Evolutionary conservation across 2,888 invertebrate genomes (phyloP).

Genomic region (Leucophenga montana): DNA sequence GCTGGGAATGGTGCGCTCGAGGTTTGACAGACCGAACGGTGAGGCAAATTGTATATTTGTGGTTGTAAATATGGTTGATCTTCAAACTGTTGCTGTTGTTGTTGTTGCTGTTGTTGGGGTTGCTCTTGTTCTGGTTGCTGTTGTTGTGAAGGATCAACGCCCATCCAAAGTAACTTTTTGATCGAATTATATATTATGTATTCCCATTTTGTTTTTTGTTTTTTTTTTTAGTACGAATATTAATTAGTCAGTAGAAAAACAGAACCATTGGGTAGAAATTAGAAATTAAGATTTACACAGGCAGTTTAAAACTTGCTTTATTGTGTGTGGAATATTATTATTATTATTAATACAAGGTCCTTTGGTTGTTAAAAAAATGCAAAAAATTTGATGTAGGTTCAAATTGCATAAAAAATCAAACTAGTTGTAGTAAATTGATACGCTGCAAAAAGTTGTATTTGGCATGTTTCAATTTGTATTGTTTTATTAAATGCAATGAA

Average conservation of each 20-base stretch:
- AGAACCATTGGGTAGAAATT: background rate
- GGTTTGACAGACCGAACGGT: slow-evolving; percentile 69
- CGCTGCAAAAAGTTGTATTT: too few relatives aligned
- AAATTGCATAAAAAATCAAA: slow-evolving; percentile 1
- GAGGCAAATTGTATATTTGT: slow-evolving; percentile 39
- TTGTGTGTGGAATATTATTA: too few relatives aligned
- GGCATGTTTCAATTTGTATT: too few relatives aligned
- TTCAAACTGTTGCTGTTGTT: slow-evolving; percentile 19
- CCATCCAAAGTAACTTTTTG: slow-evolving; percentile 70
- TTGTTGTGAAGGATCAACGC: slow-evolving; percentile 59
- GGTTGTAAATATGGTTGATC: slow-evolving; percentile 43
- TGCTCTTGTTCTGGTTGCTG: slow-evolving; percentile 43
- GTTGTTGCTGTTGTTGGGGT: slow-evolving; percentile 43
- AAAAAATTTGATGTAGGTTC: background rate
- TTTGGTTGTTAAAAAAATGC: background rate
- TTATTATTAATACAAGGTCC: background rate
- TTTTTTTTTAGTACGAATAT: slow-evolving; percentile 28
- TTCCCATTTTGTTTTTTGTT: slow-evolving; percentile 24
- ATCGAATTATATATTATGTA: slow-evolving; percentile 22
- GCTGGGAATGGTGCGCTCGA: slow-evolving; percentile 58
- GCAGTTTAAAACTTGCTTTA: too few relatives aligned
- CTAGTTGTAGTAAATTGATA: background rate
- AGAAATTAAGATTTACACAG: too few relatives aligned
- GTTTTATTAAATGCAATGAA: too few relatives aligned
- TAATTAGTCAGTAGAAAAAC: slow-evolving; percentile 9